Base-by-base conservation (phyloP, 2,797 vertebrate genomes). In the Diplodus puntazzo region DNA sequence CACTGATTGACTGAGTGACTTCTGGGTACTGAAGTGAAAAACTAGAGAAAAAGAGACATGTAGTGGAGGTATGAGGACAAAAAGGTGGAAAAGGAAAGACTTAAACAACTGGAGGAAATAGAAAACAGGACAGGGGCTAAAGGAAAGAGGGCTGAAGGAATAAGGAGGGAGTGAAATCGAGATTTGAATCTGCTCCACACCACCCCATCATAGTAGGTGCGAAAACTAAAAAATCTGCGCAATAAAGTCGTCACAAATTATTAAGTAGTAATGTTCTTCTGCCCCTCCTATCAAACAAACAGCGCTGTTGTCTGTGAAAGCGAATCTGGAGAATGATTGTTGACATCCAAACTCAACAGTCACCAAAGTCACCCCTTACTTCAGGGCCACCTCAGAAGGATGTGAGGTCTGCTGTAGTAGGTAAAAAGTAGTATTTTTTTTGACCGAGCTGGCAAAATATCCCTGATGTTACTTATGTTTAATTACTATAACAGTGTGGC, bases 1-100 rank as follows among this genome's bases (percentile, higher is more conserved):
- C 49, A 8, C 18, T 67, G 48, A 49, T 46, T 79, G 78, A 76
- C 65, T 74, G 66, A 25, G 39, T 53, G 66, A 30, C 75, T 70
- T 71, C 61, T 83, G 77, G 64, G 52, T 39, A 54, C 25, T 27
- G 10, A 64, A 27, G 63, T 58, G 43, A 49, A 57, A 79, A 69
- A 58, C 10, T 50, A 1, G 12, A 1, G 10, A 68, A 68, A 52
- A 65, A 18, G 2, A 48, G 64, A 34, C 30, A 45, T 50, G 23
- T 54, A 45, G 52, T 43, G 13, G 39, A 70, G 20, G 25, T 67
- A 73, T 46, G 54, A 25, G 49, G 46, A 20, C 43, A 11, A 63
- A 62, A 57, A 14, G 63, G 45, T 46, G 69, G 52, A 48, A 55
- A 77, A 64, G 70, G 77, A 62, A 49, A 58, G 6, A 69, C 34